Percentiles rank a stretch among this genome's conserved stretches.
phyloP scores from a whole-genome alignment of 2,888 invertebrate genomes.

The Drosophila paramelanica region DNA sequence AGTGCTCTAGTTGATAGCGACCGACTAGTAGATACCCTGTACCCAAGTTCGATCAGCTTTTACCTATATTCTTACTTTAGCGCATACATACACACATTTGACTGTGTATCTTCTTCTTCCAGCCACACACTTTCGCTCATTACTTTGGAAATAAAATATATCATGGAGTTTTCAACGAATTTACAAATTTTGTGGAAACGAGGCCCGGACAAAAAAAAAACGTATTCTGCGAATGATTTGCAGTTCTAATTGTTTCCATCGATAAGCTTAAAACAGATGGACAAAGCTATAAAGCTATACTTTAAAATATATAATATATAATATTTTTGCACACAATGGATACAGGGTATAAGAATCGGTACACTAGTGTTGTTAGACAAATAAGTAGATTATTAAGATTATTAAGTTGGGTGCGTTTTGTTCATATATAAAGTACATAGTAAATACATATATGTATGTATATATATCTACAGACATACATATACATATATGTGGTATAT shows the following conservation, averaged over 20 bases:
- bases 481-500: slow-evolving; percentile 37
- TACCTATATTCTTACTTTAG: too few relatives aligned
- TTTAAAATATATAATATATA: too few relatives aligned
- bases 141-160: too few relatives aligned
- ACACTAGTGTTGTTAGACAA: slow-evolving; percentile 32
- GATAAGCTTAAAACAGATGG: neutral
- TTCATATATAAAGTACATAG: slow-evolving; percentile 21
- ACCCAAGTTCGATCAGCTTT: neutral
- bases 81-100: too few relatives aligned
- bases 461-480: slow-evolving; percentile 43
- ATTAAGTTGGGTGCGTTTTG: slow-evolving; percentile 48
- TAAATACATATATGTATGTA: slow-evolving; percentile 4
- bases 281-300: neutral
- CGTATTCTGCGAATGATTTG: too few relatives aligned
- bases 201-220: too few relatives aligned
- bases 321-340: neutral
- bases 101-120: too few relatives aligned
- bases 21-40: neutral
- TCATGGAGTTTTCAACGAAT: too few relatives aligned
- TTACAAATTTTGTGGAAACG: too few relatives aligned
- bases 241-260: too few relatives aligned
- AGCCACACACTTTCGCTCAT: too few relatives aligned
- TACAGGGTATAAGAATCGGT: slow-evolving; percentile 5
- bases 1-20: neutral
- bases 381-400: slow-evolving; percentile 18